Conservation (phyloP, 2,888 invertebrate genomes). For the Caenorhabditis sp. region DNA sequence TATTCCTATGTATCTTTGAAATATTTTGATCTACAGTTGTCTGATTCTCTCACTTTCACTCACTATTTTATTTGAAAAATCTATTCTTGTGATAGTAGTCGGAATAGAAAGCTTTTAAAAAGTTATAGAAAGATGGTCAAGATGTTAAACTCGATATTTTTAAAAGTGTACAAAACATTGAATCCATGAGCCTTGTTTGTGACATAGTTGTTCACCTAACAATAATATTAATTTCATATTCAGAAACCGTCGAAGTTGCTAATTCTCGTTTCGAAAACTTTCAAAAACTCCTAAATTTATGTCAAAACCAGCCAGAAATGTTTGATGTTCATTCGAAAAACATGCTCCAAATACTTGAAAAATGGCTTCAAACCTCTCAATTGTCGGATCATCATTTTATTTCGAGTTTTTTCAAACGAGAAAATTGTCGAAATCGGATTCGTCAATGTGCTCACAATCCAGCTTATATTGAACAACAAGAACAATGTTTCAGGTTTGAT, state of each 20-base stretch:
- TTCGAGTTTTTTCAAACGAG: conserved; percentile 48
- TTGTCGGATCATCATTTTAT: conserved; percentile 50
- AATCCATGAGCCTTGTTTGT: no score
- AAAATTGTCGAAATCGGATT: conserved; percentile 44
- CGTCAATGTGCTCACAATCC: conserved; percentile 62
- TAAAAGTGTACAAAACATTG: no score
- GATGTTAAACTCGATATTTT: no score
- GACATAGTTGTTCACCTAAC: no score
- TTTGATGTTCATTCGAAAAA: conserved; percentile 58
- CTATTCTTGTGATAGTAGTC: no score
- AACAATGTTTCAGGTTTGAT: conserved; percentile 36
- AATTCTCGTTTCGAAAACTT: conserved; percentile 44
- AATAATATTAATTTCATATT: not conserved
- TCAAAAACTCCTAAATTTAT: conserved; percentile 38
- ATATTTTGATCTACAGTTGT: no score
- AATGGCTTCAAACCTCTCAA: conserved; percentile 56
- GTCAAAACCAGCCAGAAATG: conserved; percentile 39
- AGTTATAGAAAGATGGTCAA: no score
- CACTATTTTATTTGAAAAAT: no score
- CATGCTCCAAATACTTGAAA: conserved; percentile 56
- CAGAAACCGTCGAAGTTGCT: conserved; percentile 37
- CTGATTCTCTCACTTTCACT: no score
- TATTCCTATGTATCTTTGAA: no score
- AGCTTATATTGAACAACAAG: conserved; percentile 47
- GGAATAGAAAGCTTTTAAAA: no score